Base-by-base conservation (phyloP, 2,888 invertebrate species). In the Listrodromus nycthemerus region DNA sequence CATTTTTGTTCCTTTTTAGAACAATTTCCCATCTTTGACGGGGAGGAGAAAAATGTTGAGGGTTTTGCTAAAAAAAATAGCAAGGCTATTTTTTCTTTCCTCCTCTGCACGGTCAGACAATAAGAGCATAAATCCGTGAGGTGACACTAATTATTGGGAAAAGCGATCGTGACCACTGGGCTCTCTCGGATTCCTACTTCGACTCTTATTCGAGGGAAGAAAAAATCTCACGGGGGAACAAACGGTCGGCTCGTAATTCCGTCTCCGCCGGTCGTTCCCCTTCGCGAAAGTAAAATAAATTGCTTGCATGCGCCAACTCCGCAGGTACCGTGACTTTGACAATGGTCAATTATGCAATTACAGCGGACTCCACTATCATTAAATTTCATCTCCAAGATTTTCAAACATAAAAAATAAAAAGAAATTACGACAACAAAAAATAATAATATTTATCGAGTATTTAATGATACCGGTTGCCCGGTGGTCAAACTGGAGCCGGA, bases 221-320 rank as follows among this genome's bases (percentile, higher is more conserved):
- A 80, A 85, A 87, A 87, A 83, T 87, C 79, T 76, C 52, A 58
- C 69, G 30, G 79, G 27, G 45, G 52, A 85, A 76, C 63, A 80
- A 80, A 84, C 70, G 65, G 58, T 21, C 79, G 58, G 58, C 27
- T 61, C 27, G 27, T 61, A 61, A 50, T 30, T 50, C 27, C 50
- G 41, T 41, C 61, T 52, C 30, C 13, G 37, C 30, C 50, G 85
- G 82, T 84, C 82, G 37, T 82, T 84, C 73, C 77, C 84, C 69
- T 41, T 80, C 66, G 84, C 77, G 84, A 84, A 85, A 82, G 84
- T 80, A 73, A 76, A 84, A 81, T 82, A 70, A 85, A 82, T 71
- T 77, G 58, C 58, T 27, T 30, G 27, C 63, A 16, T 67, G 66
- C n/a, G 66, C n/a, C 37, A 24, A 50, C n/a, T 16, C 24, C 55